Percentiles rank a stretch among this genome's conserved stretches.
Conservation (phyloP, 2,888 invertebrate genomes). For the Crossocerus cetratus region DNA sequence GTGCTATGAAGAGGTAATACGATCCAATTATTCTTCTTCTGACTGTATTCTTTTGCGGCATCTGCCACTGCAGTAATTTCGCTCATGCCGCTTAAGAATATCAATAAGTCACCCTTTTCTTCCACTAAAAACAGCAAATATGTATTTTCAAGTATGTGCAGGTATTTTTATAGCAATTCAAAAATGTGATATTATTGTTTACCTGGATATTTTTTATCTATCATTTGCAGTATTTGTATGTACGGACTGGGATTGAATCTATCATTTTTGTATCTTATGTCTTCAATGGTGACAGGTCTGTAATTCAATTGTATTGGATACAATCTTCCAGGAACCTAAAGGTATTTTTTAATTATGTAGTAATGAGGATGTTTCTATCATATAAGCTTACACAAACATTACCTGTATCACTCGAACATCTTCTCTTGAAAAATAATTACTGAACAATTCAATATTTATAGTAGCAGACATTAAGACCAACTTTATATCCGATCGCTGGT, state of each 20-base stretch:
- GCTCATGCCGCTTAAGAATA: conserved; percentile 96
- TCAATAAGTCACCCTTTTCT: conserved; percentile 94
- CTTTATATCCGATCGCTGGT: conserved; percentile 89
- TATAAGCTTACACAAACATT: conserved; percentile 25
- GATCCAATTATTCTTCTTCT: conserved; percentile 91
- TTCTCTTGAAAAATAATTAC: conserved; percentile 90
- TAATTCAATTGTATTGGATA: conserved; percentile 95
- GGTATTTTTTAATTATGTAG: too few species aligned
- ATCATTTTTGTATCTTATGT: conserved; percentile 82
- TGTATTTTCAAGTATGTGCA: conserved; percentile 11
- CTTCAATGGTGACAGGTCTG: conserved; percentile 83
- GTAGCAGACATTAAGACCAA: conserved; percentile 99
- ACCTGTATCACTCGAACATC: conserved; percentile 90
- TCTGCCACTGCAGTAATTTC: conserved; percentile 94
- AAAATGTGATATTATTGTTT: conserved; percentile 49
- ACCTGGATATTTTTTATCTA: conserved; percentile 92
- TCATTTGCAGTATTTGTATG: conserved; percentile 92
- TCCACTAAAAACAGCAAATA: conserved; percentile 77
- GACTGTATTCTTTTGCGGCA: conserved; percentile 89
- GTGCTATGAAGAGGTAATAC: conserved; percentile 95
- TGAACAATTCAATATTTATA: conserved; percentile 97
- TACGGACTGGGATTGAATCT: conserved; percentile 96
- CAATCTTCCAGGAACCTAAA: conserved; percentile 93
- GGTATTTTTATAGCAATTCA: conserved; percentile 31
- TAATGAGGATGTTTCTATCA: too few species aligned